Conservation (phyloP, 2,888 invertebrate genomes). For the Athetis lepigone region DNA sequence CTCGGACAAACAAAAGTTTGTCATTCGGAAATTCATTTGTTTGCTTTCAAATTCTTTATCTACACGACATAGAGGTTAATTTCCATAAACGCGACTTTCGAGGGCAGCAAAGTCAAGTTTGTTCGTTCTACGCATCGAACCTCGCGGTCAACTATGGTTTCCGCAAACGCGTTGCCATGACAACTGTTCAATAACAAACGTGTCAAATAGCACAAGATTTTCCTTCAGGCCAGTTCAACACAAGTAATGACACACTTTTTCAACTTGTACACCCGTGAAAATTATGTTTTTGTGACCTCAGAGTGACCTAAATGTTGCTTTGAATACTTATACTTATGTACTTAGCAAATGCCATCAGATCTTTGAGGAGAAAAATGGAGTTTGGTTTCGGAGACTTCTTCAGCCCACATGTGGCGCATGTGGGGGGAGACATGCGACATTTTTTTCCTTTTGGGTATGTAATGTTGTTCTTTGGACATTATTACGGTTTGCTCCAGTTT, state of each 20-base stretch:
- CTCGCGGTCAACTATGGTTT: slow-evolving; percentile 72
- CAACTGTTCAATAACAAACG: slow-evolving; percentile 80
- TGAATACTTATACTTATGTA: slow-evolving; percentile 67
- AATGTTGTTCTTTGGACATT: slow-evolving; percentile 31
- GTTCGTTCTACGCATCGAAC: slow-evolving; percentile 65
- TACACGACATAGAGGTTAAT: slow-evolving; percentile 55
- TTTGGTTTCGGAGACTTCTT: slow-evolving; percentile 85
- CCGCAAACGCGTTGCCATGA: slow-evolving; percentile 79
- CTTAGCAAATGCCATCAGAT: slow-evolving; percentile 71
- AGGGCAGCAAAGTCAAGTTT: slow-evolving; percentile 52
- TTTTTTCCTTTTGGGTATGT: slow-evolving; percentile 83
- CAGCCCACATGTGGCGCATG: slow-evolving; percentile 84
- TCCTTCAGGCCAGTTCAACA: slow-evolving; percentile 70
- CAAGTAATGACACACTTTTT: slow-evolving; percentile 78
- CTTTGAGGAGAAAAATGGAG: slow-evolving; percentile 81
- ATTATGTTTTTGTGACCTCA: slow-evolving; percentile 81
- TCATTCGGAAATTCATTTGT: slow-evolving; percentile 33
- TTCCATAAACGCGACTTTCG: slow-evolving; percentile 40
- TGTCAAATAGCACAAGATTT: slow-evolving; percentile 81
- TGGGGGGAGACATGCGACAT: slow-evolving; percentile 76
- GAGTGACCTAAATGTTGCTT: slow-evolving; percentile 70
- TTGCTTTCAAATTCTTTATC: slow-evolving; percentile 46
- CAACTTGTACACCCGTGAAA: slow-evolving; percentile 64
- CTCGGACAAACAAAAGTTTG: slow-evolving; percentile 56
- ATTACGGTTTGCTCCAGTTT: not conserved